A percentile compares a stretch with the other conserved stretches of the same genome.
These are phyloP conservation scores for Balanococcus diminutus DNA, from an alignment of 2,888 invertebrate genomes.

Conservation along the genomic window DNA sequence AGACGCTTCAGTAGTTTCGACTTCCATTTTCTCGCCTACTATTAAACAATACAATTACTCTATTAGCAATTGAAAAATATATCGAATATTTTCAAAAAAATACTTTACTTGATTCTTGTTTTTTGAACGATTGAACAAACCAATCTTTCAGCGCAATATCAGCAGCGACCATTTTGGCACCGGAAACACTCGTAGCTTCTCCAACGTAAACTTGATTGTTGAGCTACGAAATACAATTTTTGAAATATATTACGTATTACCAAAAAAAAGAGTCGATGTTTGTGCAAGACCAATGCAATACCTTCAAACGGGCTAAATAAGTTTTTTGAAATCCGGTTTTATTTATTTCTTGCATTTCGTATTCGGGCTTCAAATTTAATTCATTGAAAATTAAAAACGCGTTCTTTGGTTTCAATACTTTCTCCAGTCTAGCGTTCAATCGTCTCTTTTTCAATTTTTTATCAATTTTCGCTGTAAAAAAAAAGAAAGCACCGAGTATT, in stretches of 20 bases:
- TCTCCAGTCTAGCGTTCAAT: conserved; percentile 45
- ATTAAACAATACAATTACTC: not conserved
- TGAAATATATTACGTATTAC: not conserved
- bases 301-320: conserved; percentile 28
- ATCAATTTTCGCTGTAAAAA: conserved; percentile 44
- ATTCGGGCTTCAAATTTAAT: conserved; percentile 46
- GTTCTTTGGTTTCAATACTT: conserved; percentile 51
- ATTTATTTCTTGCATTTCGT: conserved; percentile 38
- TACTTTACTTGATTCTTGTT: conserved; percentile 29
- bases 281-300: not conserved
- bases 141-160: conserved; percentile 50
- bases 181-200: conserved; percentile 33
- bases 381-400: conserved; percentile 50
- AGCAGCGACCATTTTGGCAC: conserved; percentile 52
- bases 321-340: conserved; percentile 42
- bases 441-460: conserved; percentile 47
- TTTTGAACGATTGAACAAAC: conserved; percentile 41
- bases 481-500: not conserved
- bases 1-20: not conserved
- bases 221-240: not conserved
- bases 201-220: conserved; percentile 16
- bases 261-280: not conserved
- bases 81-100: not conserved
- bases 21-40: conserved; percentile 3
- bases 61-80: no score